Base-by-base conservation (phyloP, 2,797 vertebrate genomes). In the Helostoma temminkii region DNA sequence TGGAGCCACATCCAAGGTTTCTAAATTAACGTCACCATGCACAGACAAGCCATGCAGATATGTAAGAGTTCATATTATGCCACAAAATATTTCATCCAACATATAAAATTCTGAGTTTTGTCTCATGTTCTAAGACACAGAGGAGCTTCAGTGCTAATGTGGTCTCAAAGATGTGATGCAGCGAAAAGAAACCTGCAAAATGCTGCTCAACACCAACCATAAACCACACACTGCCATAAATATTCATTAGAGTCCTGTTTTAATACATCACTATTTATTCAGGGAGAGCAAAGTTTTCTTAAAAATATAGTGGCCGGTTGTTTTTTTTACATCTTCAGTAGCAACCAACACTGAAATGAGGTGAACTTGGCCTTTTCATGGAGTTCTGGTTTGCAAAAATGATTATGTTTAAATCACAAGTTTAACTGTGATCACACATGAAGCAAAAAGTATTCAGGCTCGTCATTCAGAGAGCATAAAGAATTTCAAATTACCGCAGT, bases 21-120 rank as follows among this genome's bases (percentile, higher is more conserved):
- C 46, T 28, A 46, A 76, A 80, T 74, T 71, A 80, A 52, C 62
- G 71, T 67, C 22, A 77, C 64, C 30, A 53, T 49, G 49, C 60
- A 55, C 34, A 18, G 22, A 45, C 46, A 42, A 16, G 7, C 18
- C 3, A 45, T 52, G 37, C 22, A 69, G 54, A 66, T 54, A 19
- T 52, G 47, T 52, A 19, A 70, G 30, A 16, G 16, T 36, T 18
- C 2, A 18, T 46, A 32, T 34, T 50, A 47, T 19, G 25, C 10
- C 12, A 65, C 0, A 14, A 36, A 45, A 36, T 6, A 45, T 48
- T 42, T 30, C 0, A 8, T 37, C 5, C 12, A 2, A 25, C 28
- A 1, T 2, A 52, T 21, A 19, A 34, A 22, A 50, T 10, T 19
- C 36, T 11, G 46, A 58, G 37, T 21, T 28, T 32, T 43, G 11